phyloP scores from a whole-genome alignment of 23 tunicate species.

The Clavelina lepadiformis region DNA sequence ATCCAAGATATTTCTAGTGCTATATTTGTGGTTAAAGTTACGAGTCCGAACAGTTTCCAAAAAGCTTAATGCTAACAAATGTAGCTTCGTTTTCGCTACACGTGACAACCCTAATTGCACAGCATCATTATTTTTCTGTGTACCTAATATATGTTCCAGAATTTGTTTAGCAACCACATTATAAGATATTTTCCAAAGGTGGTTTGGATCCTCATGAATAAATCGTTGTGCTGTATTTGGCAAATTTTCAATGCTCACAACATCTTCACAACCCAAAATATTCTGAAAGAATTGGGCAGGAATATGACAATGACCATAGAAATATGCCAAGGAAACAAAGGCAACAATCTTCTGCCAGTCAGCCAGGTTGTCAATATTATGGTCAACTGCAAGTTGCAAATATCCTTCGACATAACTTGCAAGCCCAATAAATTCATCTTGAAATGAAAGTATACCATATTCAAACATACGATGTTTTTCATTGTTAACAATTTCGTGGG shows the following conservation, averaged over 20 bases:
- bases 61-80: slow-evolving; percentile 36
- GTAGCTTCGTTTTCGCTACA: slow-evolving; percentile 13
- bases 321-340: slow-evolving; percentile 32
- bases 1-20: slow-evolving; percentile 9
- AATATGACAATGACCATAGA: slow-evolving; percentile 45
- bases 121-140: neutral
- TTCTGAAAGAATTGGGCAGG: slow-evolving; percentile 24
- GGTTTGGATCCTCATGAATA: slow-evolving; percentile 11
- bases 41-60: no score
- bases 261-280: slow-evolving; percentile 2
- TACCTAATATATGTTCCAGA: slow-evolving; percentile 32
- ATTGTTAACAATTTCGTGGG: neutral
- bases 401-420: slow-evolving; percentile 43
- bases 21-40: no score
- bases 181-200: slow-evolving; percentile 50
- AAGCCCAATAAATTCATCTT: slow-evolving; percentile 46
- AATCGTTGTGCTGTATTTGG: slow-evolving; percentile 28
- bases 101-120: no score
- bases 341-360: slow-evolving; percentile 23
- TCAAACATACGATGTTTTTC: slow-evolving; percentile 29
- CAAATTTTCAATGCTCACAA: slow-evolving; percentile 24
- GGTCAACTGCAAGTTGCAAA: neutral
- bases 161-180: slow-evolving; percentile 53
- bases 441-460: slow-evolving; percentile 50
- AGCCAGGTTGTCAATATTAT: neutral